Evolutionary conservation across 2,113 vertebrate species (phyloP).

Genomic region (Corvus cornix): DNA sequence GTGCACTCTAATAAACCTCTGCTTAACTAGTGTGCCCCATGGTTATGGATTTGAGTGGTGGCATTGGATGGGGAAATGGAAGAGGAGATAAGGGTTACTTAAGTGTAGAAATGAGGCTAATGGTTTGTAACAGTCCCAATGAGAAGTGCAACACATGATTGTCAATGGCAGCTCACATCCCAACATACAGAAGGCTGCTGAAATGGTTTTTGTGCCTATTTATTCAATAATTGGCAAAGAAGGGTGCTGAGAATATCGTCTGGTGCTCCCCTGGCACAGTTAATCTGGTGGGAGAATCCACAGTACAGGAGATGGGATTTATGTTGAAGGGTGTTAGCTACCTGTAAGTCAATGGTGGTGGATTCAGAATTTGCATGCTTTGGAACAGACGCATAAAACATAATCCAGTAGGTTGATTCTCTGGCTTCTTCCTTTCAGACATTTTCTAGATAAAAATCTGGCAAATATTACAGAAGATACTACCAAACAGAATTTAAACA

Average conservation of each 20-base stretch:
- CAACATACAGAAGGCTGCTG: neutral
- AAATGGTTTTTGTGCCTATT: neutral
- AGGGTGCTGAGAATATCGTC: neutral
- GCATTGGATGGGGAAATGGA: neutral
- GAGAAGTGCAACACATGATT: fast-evolving
- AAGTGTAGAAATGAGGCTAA: neutral
- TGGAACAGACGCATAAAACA: neutral
- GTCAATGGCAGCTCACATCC: neutral
- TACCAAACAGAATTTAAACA: neutral
- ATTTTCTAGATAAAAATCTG: neutral
- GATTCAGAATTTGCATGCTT: neutral
- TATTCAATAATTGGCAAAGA: neutral
- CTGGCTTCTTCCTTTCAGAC: neutral
- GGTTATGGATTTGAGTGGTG: neutral
- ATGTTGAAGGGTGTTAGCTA: neutral
- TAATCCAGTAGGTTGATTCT: neutral
- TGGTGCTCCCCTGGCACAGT: neutral
- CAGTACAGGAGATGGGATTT: neutral
- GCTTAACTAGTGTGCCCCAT: neutral
- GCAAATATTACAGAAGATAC: neutral
- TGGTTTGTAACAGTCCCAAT: neutral
- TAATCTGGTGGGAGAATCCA: neutral
- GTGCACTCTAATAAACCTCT: neutral
- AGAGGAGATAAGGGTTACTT: neutral
- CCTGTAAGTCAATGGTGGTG: neutral